Conservation (phyloP, 2,113 vertebrate species). For the Urocolius indicus region DNA sequence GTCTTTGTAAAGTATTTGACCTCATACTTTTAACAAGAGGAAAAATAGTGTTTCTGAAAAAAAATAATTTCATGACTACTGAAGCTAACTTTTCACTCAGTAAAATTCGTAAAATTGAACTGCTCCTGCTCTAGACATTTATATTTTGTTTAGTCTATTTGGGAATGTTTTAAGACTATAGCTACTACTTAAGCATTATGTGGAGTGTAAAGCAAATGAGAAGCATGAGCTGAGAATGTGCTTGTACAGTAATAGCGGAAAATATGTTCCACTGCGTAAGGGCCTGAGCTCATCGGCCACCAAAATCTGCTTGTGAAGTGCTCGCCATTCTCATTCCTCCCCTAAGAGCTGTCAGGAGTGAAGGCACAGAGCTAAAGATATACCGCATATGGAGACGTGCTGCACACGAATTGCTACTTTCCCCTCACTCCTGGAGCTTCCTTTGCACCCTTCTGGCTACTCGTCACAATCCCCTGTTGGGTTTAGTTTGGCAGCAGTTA, state of each 20-base stretch:
- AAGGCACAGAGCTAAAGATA: neutral
- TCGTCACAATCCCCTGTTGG: too few species aligned
- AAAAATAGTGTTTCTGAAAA: neutral
- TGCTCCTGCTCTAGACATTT: neutral
- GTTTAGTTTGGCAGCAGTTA: too few species aligned
- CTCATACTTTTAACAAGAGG: neutral
- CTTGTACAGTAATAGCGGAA: neutral
- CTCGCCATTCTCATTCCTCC: neutral
- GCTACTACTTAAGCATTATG: neutral
- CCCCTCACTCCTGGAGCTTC: neutral
- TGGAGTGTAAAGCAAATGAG: neutral
- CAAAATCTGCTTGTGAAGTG: neutral
- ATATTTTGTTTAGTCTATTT: conserved; percentile 45
- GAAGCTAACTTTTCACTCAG: neutral
- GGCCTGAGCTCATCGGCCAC: neutral
- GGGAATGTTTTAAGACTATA: neutral
- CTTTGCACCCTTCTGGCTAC: neutral
- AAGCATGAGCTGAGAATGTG: neutral
- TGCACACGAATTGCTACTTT: neutral
- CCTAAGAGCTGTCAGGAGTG: neutral
- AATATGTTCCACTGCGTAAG: neutral
- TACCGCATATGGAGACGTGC: neutral
- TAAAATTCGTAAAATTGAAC: conserved; percentile 20
- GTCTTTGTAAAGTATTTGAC: neutral
- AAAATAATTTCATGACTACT: neutral